Evolutionary conservation across 2,888 invertebrate genomes (phyloP), one percentile per base, ranked within the genome.

Genomic region (Bombylius discolor): DNA sequence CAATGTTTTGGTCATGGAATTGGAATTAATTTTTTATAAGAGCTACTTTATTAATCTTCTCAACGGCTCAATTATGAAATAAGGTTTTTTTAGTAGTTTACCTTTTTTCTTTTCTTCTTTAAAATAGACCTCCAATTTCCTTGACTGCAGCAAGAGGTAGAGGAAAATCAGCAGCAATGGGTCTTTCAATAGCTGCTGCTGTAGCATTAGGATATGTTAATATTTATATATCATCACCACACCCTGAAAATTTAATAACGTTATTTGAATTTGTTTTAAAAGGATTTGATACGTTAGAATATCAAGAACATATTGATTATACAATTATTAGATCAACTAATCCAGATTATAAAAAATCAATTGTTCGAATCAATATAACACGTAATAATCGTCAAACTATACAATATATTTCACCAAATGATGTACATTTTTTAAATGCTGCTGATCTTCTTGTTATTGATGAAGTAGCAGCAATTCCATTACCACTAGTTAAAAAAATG

Each of bases 391-490:
- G 95, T 42, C 97, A 97, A 77, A 95, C 94, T 31, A 87, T 97
- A 61, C 95, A 97, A 86, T 99, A 99, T 73, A 95, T 99, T 68
- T 87, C 92, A 59, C 97, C 99, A 0, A 85, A 86, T 47, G 96
- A 98, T 73, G 84, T 87, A 50, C 83, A 88, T 57, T 84, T 91
- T 59, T 77, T 99, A 42, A 84, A 90, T 9, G 95, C 96, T 60
- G 96, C 97, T 0, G 98, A 99, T 73, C 74, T 99, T 47, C 79
- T 99, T 42, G 84, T 99, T 0, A 96, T 99, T 56, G 99, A 99
- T 73, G 99, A 99, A 74, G 99, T 99, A 3, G 99, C 99, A 0
- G 99, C 99, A 8, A 99, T 99, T 63, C 99, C 99, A 0, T 76
- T 99, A 57, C 89, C 91, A 0, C 82, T 90, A 64, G 96, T 99